A percentile compares a stretch with the other conserved stretches of the same genome.
These are phyloP conservation scores for Nipponacmea schrenckii DNA, from an alignment of 2,888 invertebrate genomes.

Conservation along the genomic window DNA sequence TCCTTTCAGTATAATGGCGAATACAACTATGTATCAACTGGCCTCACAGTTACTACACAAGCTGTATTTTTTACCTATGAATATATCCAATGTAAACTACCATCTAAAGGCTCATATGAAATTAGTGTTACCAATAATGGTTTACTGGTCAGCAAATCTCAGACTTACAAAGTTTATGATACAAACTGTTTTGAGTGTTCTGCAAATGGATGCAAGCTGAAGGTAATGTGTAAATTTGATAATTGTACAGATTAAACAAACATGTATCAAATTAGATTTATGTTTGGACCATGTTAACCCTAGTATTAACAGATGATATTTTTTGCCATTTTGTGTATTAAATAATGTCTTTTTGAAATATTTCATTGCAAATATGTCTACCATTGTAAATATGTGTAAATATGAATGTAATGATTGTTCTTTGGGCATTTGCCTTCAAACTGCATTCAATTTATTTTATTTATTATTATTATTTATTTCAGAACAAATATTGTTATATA, in stretches of 20 bases:
- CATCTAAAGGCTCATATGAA: conserved; percentile 29
- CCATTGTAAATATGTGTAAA: no score
- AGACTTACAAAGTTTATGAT: conserved; percentile 28
- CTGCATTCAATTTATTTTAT: no score
- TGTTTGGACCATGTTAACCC: no score
- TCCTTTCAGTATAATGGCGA: conserved; percentile 24
- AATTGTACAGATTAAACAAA: no score
- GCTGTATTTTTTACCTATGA: conserved; percentile 32
- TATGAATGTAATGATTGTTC: no score
- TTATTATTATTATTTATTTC: not conserved
- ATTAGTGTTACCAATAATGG: conserved; percentile 30
- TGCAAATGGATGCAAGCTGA: conserved; percentile 18
- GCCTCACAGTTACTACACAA: conserved; percentile 5
- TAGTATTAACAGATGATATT: no score
- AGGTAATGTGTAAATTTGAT: no score
- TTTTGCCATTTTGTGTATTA: no score
- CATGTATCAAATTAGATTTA: no score
- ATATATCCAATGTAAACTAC: conserved; percentile 32
- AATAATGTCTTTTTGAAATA: no score
- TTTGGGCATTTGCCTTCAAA: no score
- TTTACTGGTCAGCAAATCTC: conserved; percentile 17
- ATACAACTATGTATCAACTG: conserved; percentile 13
- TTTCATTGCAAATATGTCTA: no score
- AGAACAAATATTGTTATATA: conserved; percentile 42
- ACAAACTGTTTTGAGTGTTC: conserved; percentile 26